These are phyloP conservation scores for Orientallactaga bullata DNA, from an alignment of 2,113 vertebrate species.

Conservation along the genomic window DNA sequence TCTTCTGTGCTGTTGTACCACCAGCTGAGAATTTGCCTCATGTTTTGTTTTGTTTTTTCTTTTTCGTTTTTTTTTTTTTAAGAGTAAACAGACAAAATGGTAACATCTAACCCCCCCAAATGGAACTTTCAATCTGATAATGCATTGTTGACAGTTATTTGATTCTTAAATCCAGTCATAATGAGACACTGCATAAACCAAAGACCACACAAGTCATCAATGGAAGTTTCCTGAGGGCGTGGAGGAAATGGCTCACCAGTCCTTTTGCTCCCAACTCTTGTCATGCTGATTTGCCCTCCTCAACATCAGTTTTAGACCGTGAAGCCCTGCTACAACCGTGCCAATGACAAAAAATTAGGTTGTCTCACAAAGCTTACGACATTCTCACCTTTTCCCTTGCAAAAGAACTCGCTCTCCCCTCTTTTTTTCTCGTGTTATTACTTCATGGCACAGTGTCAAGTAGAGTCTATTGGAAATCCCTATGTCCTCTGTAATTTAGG, in stretches of 20 bases:
- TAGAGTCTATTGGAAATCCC: conserved; percentile 52
- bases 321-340: neutral
- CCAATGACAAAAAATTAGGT: neutral
- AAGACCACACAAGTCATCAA: conserved; percentile 45
- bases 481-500: conserved; percentile 63
- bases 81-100: neutral
- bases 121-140: neutral
- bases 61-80: no score
- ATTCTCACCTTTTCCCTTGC: neutral
- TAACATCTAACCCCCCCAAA: neutral
- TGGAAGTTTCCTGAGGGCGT: conserved; percentile 46
- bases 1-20: neutral
- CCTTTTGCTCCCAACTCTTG: conserved; percentile 27
- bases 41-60: no score
- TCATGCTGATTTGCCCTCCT: neutral
- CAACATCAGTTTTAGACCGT: neutral
- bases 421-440: conserved; percentile 22
- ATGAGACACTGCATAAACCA: conserved; percentile 12
- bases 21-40: neutral
- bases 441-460: conserved; percentile 40
- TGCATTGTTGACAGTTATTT: conserved; percentile 57
- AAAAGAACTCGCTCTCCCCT: neutral
- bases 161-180: conserved; percentile 63
- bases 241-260: conserved; percentile 63
- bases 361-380: no score